Evolutionary conservation across 2,888 invertebrate species (phyloP).

Genomic region (Ennomos quercinarius): DNA sequence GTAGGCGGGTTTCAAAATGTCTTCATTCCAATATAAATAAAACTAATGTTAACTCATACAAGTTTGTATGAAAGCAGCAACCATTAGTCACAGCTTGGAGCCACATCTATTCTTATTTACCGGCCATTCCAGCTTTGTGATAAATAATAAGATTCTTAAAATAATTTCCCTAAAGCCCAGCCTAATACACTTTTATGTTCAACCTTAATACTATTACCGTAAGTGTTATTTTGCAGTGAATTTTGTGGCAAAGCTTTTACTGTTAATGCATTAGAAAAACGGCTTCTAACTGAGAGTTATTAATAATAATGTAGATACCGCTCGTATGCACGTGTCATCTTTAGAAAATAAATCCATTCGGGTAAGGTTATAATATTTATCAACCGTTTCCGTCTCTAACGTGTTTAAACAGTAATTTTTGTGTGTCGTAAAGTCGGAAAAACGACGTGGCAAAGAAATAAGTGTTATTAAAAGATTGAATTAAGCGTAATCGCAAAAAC

Average conservation of each 20-base stretch:
- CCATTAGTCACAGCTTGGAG: conserved; percentile 79
- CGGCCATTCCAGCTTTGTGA: conserved; percentile 58
- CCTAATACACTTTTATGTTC: conserved; percentile 36
- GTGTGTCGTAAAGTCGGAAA: conserved; percentile 10
- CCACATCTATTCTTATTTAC: conserved; percentile 71
- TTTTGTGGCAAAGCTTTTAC: conserved; percentile 39
- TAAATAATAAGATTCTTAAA: conserved; percentile 72
- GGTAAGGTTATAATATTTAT: conserved; percentile 45
- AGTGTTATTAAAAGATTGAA: conserved; percentile 13
- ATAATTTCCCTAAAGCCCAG: conserved; percentile 61
- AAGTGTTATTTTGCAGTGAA: conserved; percentile 39
- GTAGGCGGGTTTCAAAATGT: conserved; percentile 71
- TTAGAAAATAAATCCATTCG: conserved; percentile 51
- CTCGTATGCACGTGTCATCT: conserved; percentile 46
- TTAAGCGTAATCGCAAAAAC: conserved; percentile 40
- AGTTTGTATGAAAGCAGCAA: conserved; percentile 59
- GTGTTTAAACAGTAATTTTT: conserved; percentile 26
- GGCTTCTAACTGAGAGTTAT: conserved; percentile 56
- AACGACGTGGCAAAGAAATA: conserved; percentile 14
- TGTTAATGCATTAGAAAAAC: conserved; percentile 54
- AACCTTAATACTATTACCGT: conserved; percentile 42
- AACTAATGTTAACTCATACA: conserved; percentile 71
- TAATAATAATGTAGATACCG: conserved; percentile 53
- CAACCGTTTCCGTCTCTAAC: conserved; percentile 36
- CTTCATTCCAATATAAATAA: conserved; percentile 77